These are phyloP conservation scores for Drosophila kuntzei DNA, from an alignment of 2,888 invertebrate species.

Conservation along the genomic window DNA sequence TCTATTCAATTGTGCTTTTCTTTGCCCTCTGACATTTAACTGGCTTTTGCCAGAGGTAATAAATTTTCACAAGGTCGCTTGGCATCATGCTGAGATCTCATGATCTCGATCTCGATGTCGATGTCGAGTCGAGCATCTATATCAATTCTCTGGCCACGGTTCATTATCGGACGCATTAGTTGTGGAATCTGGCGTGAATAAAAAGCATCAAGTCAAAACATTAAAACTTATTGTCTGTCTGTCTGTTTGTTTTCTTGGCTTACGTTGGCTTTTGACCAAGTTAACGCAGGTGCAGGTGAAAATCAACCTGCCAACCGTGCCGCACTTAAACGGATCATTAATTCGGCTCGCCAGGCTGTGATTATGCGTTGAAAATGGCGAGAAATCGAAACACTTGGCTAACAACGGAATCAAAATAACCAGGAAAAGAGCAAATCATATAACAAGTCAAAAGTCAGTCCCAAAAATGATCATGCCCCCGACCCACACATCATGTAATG, in stretches of 20 bases:
- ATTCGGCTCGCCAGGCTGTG: conserved; percentile 40
- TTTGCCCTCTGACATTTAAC: conserved; percentile 39
- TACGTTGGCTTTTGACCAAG: conserved; percentile 39
- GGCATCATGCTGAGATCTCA: conserved; percentile 21
- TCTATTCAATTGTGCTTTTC: conserved; percentile 31
- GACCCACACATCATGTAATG: conserved; percentile 54
- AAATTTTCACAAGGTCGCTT: conserved; percentile 48
- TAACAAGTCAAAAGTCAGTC: conserved; percentile 76
- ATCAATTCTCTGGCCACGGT: conserved; percentile 53
- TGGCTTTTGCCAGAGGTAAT: conserved; percentile 29
- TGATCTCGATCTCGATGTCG: conserved; percentile 3
- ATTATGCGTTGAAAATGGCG: conserved; percentile 54
- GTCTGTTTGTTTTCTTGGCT: conserved; percentile 25
- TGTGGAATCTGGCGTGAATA: conserved; percentile 48
- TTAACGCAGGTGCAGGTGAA: conserved; percentile 47
- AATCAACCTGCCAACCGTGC: conserved; percentile 55
- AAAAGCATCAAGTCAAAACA: conserved; percentile 53
- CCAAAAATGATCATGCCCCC: conserved; percentile 47
- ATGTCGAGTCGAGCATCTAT: conserved; percentile 9
- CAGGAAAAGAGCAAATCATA: conserved; percentile 72
- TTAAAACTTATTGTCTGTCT: conserved; percentile 16
- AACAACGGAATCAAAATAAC: conserved; percentile 35
- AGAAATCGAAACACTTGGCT: conserved; percentile 57
- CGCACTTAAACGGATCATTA: conserved; percentile 62
- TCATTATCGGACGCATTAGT: conserved; percentile 58